phyloP scores from a whole-genome alignment of 2,797 vertebrate species.

The Potorous gilbertii region DNA sequence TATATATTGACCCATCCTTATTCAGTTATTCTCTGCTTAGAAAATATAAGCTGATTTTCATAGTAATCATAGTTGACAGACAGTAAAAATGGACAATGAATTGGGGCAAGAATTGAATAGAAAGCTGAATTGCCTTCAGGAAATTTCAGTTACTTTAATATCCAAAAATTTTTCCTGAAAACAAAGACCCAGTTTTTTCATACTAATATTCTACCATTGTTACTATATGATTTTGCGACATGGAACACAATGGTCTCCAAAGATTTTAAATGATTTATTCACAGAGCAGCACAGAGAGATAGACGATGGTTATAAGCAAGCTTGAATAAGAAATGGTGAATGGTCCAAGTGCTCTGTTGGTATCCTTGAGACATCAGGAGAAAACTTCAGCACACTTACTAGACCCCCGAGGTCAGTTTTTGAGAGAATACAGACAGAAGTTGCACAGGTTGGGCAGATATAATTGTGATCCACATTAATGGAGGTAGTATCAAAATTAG shows the following conservation, averaged over 20 bases:
- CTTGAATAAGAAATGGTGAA: not conserved
- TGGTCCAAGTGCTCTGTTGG: not conserved
- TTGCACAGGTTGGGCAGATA: not conserved
- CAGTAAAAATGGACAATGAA: not conserved
- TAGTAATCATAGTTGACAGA: not conserved
- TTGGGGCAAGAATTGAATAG: not conserved
- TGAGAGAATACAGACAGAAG: not conserved
- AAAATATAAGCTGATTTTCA: conserved; percentile 8
- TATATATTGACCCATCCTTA: not conserved
- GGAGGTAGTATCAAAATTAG: not conserved
- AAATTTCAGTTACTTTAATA: not conserved
- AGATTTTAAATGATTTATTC: not conserved
- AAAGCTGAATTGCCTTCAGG: not conserved
- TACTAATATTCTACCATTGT: not conserved
- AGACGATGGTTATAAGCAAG: not conserved
- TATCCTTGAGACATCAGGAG: not conserved
- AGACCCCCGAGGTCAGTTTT: not conserved
- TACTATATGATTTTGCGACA: not conserved
- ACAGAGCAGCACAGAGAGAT: not conserved
- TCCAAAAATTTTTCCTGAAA: not conserved
- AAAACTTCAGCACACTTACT: not conserved
- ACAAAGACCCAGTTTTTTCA: not conserved
- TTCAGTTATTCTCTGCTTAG: conserved; percentile 5
- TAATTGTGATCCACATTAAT: not conserved
- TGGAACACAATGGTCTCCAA: not conserved